A percentile compares a stretch with the other conserved stretches of the same genome.
These are phyloP conservation scores for Streptopelia turtur DNA, from an alignment of 2,797 vertebrate species.

Conservation along the genomic window DNA sequence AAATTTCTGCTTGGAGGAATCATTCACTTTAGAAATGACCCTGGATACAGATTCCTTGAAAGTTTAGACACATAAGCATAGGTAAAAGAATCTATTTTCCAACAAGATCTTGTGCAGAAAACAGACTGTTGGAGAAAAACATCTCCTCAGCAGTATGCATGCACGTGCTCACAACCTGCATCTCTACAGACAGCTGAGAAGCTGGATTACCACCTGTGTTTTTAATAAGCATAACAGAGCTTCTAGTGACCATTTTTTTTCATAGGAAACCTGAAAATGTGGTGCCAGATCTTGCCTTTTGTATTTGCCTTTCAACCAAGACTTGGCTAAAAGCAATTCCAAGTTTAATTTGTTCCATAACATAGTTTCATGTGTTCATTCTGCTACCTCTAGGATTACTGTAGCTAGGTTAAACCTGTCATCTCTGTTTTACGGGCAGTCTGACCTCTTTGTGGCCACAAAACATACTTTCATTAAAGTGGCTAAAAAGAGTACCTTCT, in stretches of 20 bases:
- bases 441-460: not conserved
- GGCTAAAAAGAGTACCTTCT: not conserved
- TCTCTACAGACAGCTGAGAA: not conserved
- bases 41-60: not conserved
- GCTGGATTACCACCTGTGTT: not conserved
- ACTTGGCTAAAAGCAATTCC: not conserved
- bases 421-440: not conserved
- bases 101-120: not conserved
- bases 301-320: not conserved
- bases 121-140: not conserved
- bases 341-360: not conserved
- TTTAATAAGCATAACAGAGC: not conserved
- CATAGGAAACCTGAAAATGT: not conserved
- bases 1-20: not conserved
- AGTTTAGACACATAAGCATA: not conserved
- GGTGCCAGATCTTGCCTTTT: not conserved
- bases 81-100: not conserved
- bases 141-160: not conserved
- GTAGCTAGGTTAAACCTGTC: not conserved
- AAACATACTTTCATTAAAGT: not conserved
- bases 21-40: not conserved
- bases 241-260: not conserved
- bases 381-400: not conserved
- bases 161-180: not conserved
- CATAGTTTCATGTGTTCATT: not conserved